Conservation (phyloP, 2,888 invertebrate species). For the Stictocephala bisonia region DNA sequence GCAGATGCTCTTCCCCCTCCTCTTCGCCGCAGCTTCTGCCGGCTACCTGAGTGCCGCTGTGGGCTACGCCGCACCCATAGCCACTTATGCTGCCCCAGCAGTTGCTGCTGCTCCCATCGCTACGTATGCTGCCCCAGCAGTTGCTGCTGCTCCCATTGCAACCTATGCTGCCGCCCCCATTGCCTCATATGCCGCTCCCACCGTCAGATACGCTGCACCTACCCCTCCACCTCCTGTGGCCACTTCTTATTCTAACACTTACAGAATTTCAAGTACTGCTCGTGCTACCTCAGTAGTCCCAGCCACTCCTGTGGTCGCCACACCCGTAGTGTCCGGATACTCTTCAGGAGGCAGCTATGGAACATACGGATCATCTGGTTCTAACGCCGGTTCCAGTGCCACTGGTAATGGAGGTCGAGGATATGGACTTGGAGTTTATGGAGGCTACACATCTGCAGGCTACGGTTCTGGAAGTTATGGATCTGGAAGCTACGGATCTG, state of each 20-base stretch:
- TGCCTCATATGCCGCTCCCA: constrained; percentile 37
- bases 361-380: background rate
- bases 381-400: too few species aligned
- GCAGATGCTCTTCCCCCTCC: constrained; percentile 63
- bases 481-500: background rate
- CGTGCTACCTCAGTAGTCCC: background rate
- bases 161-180: constrained; percentile 2
- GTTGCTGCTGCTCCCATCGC: constrained; percentile 11
- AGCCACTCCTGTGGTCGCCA: background rate
- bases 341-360: background rate
- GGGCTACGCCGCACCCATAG: constrained; percentile 40
- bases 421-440: background rate
- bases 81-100: constrained; percentile 8
- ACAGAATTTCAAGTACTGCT: constrained; percentile 16
- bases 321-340: background rate
- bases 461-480: background rate
- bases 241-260: constrained; percentile 10
- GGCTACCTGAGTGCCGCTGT: constrained; percentile 50
- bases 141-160: background rate
- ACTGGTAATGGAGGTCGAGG: too few species aligned
- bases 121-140: background rate
- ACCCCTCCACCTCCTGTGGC: constrained; percentile 63
- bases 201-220: constrained; percentile 57
- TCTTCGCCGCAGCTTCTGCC: constrained; percentile 62
- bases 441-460: background rate